Evolutionary conservation across 2,888 invertebrate species (phyloP), one percentile per base, ranked within the genome.

Genomic region (Microlaimidae sp.): DNA sequence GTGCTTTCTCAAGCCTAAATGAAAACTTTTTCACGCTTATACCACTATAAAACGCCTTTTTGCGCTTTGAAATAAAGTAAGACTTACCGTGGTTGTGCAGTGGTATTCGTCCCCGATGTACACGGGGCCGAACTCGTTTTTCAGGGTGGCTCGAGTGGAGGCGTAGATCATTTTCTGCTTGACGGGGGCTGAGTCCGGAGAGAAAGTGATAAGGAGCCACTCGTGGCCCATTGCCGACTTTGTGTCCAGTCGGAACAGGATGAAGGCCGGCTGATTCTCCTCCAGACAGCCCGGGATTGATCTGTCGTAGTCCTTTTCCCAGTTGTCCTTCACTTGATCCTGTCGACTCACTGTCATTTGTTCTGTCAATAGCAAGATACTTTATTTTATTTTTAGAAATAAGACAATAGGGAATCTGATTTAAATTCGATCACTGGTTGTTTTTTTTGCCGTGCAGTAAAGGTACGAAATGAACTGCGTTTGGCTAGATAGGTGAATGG

Each of bases 161-260:
- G 95, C 95, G 66, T 92, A 92, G 52, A 97, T 75, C 95, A 97
- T 95, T 74, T 97, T 97, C 66, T 89, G 82, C 54, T 93, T 77
- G 2, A 93, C 82, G 0, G 84, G 80, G 0, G 92, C 85, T 54
- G 79, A 79, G 67, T 95, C 95, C 1, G 95, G 95, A 0, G 84
- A 86, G 87, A 92, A 97, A 63, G 85, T 85, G 52, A 90, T 81
- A 52, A 89, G 77, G 7, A 95, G 71, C 93, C 95, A 97, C 64
- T 88, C 84, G 71, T 85, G 82, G 0, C 87, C 87, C 32, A n/a
- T 7, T 25, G 50, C 5, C 4, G 24, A n/a, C 24, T 10, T 19
- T 2, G 63, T 60, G 50, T 75, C 75, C 49, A 75, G 60, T 46
- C 87, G 80, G 71, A 82, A 89, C 51, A 97, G 75, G 61, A 97